Conservation (phyloP, 2,113 vertebrate genomes). For the Phaetusa simplex region DNA sequence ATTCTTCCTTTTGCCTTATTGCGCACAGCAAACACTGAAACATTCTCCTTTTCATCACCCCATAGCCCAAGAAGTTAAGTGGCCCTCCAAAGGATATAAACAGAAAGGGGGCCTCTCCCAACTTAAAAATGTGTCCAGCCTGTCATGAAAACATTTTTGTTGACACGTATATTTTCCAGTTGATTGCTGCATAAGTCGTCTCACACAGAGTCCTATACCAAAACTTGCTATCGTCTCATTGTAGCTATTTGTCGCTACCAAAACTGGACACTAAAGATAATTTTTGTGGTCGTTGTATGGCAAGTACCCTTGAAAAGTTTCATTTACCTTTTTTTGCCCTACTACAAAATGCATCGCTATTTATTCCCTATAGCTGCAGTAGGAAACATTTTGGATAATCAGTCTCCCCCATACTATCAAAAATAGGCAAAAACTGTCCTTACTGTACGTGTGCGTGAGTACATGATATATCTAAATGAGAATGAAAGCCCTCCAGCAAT, state of each 20-base stretch:
- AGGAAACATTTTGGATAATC: neutral
- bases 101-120: neutral
- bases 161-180: neutral
- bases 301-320: conserved; percentile 4
- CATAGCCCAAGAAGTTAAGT: neutral
- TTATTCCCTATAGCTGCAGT: neutral
- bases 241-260: no score
- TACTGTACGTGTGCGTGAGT: neutral
- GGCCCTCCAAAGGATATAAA: neutral
- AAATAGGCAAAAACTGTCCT: neutral
- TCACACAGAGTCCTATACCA: neutral
- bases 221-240: neutral
- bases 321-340: neutral
- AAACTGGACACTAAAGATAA: neutral
- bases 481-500: conserved; percentile 50
- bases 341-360: neutral
- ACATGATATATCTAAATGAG: conserved; percentile 35
- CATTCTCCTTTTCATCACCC: neutral
- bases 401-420: neutral
- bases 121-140: neutral
- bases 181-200: rapidly evolving
- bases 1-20: neutral
- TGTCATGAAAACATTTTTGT: neutral
- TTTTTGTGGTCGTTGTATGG: neutral
- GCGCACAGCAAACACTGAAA: neutral